phyloP scores from a whole-genome alignment of 2,797 vertebrate species.

The Oreochromis grahami region DNA sequence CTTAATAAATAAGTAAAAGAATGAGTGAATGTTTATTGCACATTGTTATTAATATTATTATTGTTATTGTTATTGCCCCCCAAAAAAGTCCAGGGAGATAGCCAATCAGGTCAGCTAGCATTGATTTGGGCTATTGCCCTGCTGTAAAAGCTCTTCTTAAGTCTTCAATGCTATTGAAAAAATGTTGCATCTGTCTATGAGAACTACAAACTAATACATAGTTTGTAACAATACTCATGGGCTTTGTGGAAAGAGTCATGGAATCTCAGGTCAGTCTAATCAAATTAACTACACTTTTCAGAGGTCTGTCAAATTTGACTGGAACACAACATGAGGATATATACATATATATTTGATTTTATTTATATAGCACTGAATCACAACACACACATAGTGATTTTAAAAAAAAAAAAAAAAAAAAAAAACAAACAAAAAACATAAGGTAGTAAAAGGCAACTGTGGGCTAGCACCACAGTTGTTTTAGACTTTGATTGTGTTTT shows the following conservation, averaged over 20 bases:
- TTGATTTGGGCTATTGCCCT: neutral
- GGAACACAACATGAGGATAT: neutral
- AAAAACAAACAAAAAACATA: neutral
- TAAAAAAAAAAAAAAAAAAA: too few species aligned
- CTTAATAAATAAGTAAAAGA: neutral
- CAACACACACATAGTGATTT: neutral
- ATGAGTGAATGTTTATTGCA: neutral
- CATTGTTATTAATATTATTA: neutral
- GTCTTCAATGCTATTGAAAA: neutral
- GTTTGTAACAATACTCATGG: neutral
- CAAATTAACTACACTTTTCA: neutral
- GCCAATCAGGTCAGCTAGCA: neutral
- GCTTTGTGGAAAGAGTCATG: neutral
- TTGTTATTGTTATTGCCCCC: neutral
- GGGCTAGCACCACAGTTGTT: conserved; percentile 39
- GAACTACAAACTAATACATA: neutral
- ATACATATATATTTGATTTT: neutral
- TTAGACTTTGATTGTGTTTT: conserved; percentile 65
- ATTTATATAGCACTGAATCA: neutral
- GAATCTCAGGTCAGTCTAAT: neutral
- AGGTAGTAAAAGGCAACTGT: neutral
- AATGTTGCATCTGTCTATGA: neutral
- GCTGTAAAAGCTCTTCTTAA: neutral
- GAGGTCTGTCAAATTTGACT: neutral
- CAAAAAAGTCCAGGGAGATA: neutral